A percentile compares a stretch with the other conserved stretches of the same genome.
phyloP scores from a whole-genome alignment of 1,140 invertebrate species.

The Centruroides vittatus region DNA sequence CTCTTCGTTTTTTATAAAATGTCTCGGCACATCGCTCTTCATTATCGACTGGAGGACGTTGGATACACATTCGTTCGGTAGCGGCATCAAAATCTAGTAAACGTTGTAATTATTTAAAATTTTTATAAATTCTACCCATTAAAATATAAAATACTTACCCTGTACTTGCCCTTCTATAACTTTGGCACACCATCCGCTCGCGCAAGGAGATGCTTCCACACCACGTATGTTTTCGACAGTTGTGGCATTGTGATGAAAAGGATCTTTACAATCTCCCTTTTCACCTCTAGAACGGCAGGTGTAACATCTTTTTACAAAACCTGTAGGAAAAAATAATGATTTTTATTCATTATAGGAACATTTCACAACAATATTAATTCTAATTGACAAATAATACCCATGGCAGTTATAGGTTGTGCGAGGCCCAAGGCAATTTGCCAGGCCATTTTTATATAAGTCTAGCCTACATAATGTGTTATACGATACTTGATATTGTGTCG shows the following conservation, averaged over 20 bases:
- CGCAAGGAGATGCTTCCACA: conserved; percentile 61
- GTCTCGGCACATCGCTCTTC: conserved; percentile 78
- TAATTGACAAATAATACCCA: no score
- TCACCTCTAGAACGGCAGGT: conserved; percentile 72
- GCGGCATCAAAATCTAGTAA: conserved; percentile 68
- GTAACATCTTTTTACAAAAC: conserved; percentile 46
- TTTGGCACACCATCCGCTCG: conserved; percentile 86
- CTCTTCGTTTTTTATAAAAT: conserved; percentile 50
- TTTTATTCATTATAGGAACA: no score
- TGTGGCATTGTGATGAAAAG: conserved; percentile 54
- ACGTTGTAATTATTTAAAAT: neutral
- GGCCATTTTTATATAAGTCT: no score
- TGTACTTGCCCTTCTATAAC: conserved; percentile 64
- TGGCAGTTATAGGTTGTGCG: no score
- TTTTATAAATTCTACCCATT: no score
- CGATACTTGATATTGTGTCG: no score
- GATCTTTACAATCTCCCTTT: conserved; percentile 73
- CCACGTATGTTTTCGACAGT: conserved; percentile 30
- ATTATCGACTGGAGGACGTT: conserved; percentile 65
- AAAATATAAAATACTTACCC: conserved; percentile 25
- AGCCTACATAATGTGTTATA: no score
- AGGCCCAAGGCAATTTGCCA: no score
- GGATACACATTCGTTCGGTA: conserved; percentile 70
- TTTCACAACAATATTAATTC: no score
- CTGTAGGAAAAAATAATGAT: neutral